phyloP scores from a whole-genome alignment of 1,140 invertebrate species.

The Trichoplusia ni region DNA sequence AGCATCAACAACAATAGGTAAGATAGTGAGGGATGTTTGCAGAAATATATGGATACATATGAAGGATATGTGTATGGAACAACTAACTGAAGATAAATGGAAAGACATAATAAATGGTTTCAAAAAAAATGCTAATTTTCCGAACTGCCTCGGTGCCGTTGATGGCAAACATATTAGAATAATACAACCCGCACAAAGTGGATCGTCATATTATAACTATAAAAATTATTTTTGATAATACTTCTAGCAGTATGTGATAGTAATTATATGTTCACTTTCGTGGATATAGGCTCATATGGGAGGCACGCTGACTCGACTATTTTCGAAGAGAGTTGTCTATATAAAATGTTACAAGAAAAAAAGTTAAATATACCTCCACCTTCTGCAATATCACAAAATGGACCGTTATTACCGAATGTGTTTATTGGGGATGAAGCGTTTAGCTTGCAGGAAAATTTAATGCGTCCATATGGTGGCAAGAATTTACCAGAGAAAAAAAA shows the following conservation, averaged over 20 bases:
- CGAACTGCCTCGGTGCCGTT: constrained; percentile 44
- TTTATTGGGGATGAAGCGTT: constrained; percentile 52
- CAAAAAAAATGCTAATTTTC: constrained; percentile 22
- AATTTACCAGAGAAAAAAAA: constrained; percentile 48
- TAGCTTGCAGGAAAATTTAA: constrained; percentile 43
- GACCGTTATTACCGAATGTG: constrained; percentile 38
- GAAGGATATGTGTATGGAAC: constrained; percentile 39
- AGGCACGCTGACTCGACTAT: constrained; percentile 1
- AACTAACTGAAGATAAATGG: constrained; percentile 54
- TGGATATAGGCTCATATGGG: constrained; percentile 9
- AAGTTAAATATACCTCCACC: background rate
- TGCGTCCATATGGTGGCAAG: constrained; percentile 53
- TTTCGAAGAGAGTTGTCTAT: background rate
- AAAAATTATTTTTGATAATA: constrained; percentile 19
- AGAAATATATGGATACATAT: constrained; percentile 49
- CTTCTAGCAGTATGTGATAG: background rate
- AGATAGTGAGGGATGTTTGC: constrained; percentile 50
- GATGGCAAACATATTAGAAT: constrained; percentile 16
- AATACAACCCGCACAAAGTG: background rate
- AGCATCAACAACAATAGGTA: constrained; percentile 48
- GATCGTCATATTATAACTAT: constrained; percentile 12
- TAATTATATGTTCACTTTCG: constrained; percentile 7
- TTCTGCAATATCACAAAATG: constrained; percentile 24
- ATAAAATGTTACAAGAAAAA: background rate
- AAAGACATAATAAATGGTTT: constrained; percentile 42